Evolutionary conservation across 2,113 vertebrate species (phyloP).

Genomic region (Phainopepla nitens): DNA sequence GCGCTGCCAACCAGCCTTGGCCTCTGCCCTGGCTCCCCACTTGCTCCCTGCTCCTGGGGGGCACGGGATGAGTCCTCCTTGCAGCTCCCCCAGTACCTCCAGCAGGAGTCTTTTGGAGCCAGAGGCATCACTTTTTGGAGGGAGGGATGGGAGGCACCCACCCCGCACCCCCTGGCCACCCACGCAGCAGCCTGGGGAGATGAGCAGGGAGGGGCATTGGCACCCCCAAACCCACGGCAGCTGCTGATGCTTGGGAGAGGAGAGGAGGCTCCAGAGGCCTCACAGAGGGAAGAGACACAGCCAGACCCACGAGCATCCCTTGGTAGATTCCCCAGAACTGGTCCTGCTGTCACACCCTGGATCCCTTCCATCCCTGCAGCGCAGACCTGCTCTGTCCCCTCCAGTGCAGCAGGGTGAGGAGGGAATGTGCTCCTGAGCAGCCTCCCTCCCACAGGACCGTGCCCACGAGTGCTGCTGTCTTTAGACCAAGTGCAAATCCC

Average conservation of each 20-base stretch:
- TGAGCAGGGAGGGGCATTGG: neutral
- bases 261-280: neutral
- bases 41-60: neutral
- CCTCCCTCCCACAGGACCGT: fast-evolving
- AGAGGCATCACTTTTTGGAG: neutral
- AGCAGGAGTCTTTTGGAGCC: neutral
- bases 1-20: neutral
- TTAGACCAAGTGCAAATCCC: neutral
- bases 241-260: neutral
- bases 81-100: neutral
- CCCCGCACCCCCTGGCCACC: fast-evolving
- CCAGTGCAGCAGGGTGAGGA: fast-evolving
- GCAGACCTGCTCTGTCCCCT: neutral
- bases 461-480: fast-evolving
- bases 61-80: fast-evolving
- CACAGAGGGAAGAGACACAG: neutral
- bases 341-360: neutral
- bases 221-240: neutral
- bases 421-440: neutral
- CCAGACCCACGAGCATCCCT: neutral
- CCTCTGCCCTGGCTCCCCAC: neutral
- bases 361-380: fast-evolving
- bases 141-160: neutral
- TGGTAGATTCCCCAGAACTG: fast-evolving
- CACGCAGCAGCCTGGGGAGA: neutral